These are phyloP conservation scores for Pseudopodoces humilis DNA, from an alignment of 2,113 vertebrate genomes.

Conservation along the genomic window DNA sequence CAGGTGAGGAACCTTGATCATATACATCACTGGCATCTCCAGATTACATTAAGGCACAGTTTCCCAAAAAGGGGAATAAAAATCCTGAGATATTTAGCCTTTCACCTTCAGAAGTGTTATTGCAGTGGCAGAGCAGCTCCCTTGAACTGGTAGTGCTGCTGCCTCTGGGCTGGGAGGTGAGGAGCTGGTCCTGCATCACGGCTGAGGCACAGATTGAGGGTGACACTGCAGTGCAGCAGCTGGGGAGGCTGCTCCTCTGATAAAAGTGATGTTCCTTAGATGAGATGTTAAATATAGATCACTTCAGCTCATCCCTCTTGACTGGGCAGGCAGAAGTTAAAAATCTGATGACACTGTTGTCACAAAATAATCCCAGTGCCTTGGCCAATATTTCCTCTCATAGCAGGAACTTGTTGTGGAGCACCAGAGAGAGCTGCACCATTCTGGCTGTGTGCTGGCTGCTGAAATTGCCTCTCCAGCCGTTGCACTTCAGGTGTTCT, in stretches of 20 bases:
- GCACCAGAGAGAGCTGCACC: background rate
- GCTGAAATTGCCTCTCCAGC: background rate
- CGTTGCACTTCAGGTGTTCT: background rate
- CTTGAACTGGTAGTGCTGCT: background rate
- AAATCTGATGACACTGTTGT: background rate
- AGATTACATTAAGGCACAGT: background rate
- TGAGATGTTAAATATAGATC: background rate
- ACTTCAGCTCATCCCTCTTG: background rate
- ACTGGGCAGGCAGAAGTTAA: background rate
- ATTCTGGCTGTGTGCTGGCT: background rate
- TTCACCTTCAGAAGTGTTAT: background rate
- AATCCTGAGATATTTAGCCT: background rate
- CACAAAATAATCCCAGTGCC: background rate
- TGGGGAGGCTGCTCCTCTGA: background rate
- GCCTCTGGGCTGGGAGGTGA: background rate
- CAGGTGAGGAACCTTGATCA: background rate
- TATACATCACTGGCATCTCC: background rate
- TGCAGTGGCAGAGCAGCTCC: background rate
- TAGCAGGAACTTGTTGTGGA: background rate
- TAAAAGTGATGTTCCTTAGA: background rate
- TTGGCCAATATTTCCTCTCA: background rate
- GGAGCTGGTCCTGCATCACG: background rate
- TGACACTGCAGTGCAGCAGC: background rate
- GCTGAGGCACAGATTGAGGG: background rate
- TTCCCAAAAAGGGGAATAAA: accelerated